These are phyloP conservation scores for Crenuchus spilurus DNA, from an alignment of 2,797 vertebrate species.

Conservation along the genomic window DNA sequence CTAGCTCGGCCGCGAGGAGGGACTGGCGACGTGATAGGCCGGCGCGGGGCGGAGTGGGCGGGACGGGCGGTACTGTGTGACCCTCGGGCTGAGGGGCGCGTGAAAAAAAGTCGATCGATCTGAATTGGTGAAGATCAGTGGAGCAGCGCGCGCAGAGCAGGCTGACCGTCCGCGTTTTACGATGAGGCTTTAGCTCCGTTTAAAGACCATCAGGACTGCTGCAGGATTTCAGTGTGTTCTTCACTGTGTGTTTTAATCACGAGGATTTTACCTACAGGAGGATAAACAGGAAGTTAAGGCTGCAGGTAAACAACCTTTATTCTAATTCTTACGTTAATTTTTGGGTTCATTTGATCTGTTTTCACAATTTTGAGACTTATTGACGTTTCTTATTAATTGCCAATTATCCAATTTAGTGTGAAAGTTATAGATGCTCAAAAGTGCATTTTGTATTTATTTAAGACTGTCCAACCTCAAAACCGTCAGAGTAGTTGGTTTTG, in stretches of 20 bases:
- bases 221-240: too few relatives aligned
- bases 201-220: too few relatives aligned
- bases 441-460: background rate
- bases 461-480: too few relatives aligned
- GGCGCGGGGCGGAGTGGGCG: conserved; percentile 69
- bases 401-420: too few relatives aligned
- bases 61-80: conserved; percentile 76
- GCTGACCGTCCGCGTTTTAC: too few relatives aligned
- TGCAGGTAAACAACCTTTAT: conserved; percentile 2
- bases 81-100: conserved; percentile 82
- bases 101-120: conserved; percentile 85
- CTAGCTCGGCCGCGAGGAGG: conserved; percentile 65
- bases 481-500: too few relatives aligned
- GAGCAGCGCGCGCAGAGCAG: conserved; percentile 68
- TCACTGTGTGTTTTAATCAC: background rate
- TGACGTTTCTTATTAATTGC: too few relatives aligned
- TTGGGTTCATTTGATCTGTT: too few relatives aligned
- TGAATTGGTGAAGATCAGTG: conserved; percentile 79
- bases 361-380: too few relatives aligned
- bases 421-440: too few relatives aligned
- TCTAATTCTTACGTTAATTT: too few relatives aligned
- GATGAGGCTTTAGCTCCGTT: conserved; percentile 1
- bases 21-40: conserved; percentile 78
- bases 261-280: conserved; percentile 22
- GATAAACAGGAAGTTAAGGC: background rate